Conservation (phyloP, 1,140 invertebrate species). For the Drosophila dunni region DNA sequence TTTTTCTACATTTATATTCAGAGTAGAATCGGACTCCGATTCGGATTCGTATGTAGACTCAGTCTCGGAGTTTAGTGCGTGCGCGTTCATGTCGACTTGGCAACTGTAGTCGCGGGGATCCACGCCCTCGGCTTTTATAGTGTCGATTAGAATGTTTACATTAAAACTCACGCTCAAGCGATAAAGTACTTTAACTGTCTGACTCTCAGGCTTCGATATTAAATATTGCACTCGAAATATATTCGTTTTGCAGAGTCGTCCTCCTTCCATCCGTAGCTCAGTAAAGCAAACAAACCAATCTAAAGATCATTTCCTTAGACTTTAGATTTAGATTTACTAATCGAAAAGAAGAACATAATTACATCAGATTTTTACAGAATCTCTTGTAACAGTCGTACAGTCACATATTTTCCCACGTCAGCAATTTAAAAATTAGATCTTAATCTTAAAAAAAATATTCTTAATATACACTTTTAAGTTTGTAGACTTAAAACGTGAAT, state of each 20-base stretch:
- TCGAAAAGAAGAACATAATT: background rate
- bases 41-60: conserved; percentile 1
- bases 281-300: background rate
- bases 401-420: conserved; percentile 30
- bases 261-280: background rate
- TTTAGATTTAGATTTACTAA: background rate
- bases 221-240: conserved; percentile 12
- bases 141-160: conserved; percentile 29
- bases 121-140: conserved; percentile 26
- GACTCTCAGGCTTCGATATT: conserved; percentile 13
- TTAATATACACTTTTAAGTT: background rate
- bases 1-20: background rate
- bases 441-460: background rate
- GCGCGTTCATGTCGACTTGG: conserved; percentile 49
- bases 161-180: conserved; percentile 5
- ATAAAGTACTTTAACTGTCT: background rate
- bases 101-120: conserved; percentile 35
- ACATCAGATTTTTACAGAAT: conserved; percentile 1
- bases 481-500: background rate
- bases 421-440: conserved; percentile 16
- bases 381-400: background rate
- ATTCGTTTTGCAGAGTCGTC: background rate
- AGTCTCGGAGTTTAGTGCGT: conserved; percentile 28
- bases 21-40: conserved; percentile 9
- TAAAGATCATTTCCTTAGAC: background rate